These are phyloP conservation scores for Hypomesus transpacificus DNA, from an alignment of 2,113 vertebrate genomes.

Conservation along the genomic window DNA sequence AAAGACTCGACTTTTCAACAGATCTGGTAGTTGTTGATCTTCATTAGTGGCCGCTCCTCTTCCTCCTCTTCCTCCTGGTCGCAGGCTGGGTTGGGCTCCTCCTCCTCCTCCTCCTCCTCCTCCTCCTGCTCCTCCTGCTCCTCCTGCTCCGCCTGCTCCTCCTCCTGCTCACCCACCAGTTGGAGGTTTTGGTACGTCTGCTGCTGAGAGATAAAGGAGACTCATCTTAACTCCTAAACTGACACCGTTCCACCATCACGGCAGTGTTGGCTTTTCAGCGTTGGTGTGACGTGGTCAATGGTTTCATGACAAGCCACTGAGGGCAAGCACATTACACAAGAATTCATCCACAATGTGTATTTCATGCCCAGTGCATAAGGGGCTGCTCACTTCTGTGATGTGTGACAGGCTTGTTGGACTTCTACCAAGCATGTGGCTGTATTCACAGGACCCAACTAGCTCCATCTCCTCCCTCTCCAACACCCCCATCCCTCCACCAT, in stretches of 20 bases:
- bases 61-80: neutral
- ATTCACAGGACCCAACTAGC: too few relatives aligned
- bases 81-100: slow-evolving; percentile 39
- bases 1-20: neutral
- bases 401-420: too few relatives aligned
- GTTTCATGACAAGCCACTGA: too few relatives aligned
- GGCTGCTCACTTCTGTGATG: neutral
- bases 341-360: neutral
- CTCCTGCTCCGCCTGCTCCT: too few relatives aligned
- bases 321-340: too few relatives aligned
- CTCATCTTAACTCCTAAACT: neutral
- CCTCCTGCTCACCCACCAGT: slow-evolving; percentile 42
- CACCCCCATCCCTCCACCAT: too few relatives aligned
- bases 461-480: too few relatives aligned
- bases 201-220: slow-evolving; percentile 33
- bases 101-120: slow-evolving; percentile 27
- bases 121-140: slow-evolving; percentile 46
- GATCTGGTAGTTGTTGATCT: slow-evolving; percentile 9
- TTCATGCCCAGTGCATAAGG: neutral
- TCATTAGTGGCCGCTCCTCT: slow-evolving; percentile 5
- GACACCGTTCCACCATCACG: neutral
- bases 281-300: neutral
- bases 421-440: too few relatives aligned
- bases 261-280: neutral
- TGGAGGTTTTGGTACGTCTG: slow-evolving; percentile 68